Evolutionary conservation across 2,113 vertebrate species (phyloP).

Genomic region (Podarcis cretensis): DNA sequence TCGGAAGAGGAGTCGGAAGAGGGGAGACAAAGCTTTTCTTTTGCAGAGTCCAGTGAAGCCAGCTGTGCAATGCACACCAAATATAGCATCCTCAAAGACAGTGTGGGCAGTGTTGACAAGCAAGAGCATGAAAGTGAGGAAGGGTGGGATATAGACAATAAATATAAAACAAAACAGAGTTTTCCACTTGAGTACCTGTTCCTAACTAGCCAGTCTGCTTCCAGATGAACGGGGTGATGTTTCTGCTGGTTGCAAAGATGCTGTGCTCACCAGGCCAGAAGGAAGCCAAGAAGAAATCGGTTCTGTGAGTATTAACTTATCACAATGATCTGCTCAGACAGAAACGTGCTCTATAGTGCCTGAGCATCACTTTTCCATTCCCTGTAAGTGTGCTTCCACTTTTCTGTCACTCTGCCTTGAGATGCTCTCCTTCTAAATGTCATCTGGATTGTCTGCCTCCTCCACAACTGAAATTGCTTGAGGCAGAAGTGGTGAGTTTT

Average conservation of each 20-base stretch:
- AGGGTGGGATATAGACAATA: too few species aligned
- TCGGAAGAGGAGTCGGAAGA: conserved; percentile 11
- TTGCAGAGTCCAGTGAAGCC: neutral
- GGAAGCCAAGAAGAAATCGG: conserved; percentile 93
- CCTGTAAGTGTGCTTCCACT: conserved; percentile 16
- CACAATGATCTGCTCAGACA: conserved; percentile 4
- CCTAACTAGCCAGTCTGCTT: conserved; percentile 61
- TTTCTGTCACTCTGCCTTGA: conserved; percentile 38
- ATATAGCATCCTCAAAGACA: neutral
- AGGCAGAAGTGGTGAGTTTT: neutral
- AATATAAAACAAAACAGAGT: too few species aligned
- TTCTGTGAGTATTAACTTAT: conserved; percentile 87
- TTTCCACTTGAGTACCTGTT: neutral
- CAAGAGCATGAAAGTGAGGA: neutral
- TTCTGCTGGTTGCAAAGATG: conserved; percentile 91
- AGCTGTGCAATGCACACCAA: neutral
- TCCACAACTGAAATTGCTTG: neutral
- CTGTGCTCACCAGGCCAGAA: conserved; percentile 93
- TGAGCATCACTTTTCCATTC: neutral
- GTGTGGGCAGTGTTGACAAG: too few species aligned
- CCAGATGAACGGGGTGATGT: conserved; percentile 94
- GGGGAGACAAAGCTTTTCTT: neutral
- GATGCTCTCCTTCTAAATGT: conserved; percentile 16
- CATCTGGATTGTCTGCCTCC: neutral
- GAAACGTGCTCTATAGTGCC: conserved; percentile 40